Evolutionary conservation across 1,140 invertebrate species (phyloP).

Genomic region (Papilio polyxenes): DNA sequence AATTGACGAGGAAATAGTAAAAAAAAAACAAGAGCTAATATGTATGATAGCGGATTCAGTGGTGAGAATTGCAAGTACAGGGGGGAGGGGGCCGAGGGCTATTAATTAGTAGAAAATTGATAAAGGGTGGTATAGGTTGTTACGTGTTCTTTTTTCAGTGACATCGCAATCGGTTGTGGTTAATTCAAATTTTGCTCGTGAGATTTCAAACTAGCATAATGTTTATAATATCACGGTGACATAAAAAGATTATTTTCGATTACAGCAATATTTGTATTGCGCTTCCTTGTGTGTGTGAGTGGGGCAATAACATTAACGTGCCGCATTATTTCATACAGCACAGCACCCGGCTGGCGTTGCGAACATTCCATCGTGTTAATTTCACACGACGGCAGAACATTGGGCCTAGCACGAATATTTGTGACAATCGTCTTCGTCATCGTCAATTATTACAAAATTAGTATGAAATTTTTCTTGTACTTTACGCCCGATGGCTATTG

Average conservation of each 20-base stretch:
- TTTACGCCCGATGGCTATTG: too few relatives aligned
- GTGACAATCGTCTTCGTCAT: too few relatives aligned
- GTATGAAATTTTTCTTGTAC: too few relatives aligned
- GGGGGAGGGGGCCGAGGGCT: too few relatives aligned
- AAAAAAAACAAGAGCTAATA: background rate
- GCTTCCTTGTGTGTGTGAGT: background rate
- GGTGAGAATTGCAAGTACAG: too few relatives aligned
- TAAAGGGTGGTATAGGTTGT: too few relatives aligned
- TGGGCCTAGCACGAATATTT: too few relatives aligned
- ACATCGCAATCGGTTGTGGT: too few relatives aligned
- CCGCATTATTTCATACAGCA: slow-evolving; percentile 6
- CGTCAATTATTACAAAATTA: too few relatives aligned
- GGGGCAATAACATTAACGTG: slow-evolving; percentile 8
- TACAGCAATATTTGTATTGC: background rate
- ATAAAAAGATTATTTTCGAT: background rate
- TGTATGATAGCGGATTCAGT: background rate
- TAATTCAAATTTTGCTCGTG: background rate
- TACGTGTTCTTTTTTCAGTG: too few relatives aligned
- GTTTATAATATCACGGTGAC: background rate
- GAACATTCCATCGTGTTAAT: background rate
- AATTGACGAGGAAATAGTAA: background rate
- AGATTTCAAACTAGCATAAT: background rate
- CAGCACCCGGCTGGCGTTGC: background rate
- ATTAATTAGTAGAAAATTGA: too few relatives aligned
- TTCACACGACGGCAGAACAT: background rate